Evolutionary conservation across 2,797 vertebrate species (phyloP).

Genomic region (Gymnothorax reevesii): DNA sequence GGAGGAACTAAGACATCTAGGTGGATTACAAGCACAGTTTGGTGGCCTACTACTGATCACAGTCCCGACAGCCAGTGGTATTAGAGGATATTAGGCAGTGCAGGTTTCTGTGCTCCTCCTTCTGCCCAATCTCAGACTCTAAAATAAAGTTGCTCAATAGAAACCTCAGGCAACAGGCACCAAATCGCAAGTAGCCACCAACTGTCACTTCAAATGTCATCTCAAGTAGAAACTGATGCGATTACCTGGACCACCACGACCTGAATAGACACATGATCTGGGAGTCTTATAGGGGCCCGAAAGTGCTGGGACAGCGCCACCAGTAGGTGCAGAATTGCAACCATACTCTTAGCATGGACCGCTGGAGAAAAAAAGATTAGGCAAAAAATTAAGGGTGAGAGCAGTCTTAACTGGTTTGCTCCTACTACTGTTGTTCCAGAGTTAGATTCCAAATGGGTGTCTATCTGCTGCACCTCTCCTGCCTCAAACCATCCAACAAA

Average conservation of each 20-base stretch:
- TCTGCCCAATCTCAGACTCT: background rate
- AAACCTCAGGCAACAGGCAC: background rate
- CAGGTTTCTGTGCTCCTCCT: background rate
- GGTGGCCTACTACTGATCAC: background rate
- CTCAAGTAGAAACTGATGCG: background rate
- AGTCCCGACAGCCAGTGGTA: background rate
- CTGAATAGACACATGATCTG: constrained; percentile 96
- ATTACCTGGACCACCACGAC: constrained; percentile 96
- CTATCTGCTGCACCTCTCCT: background rate
- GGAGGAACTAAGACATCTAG: background rate
- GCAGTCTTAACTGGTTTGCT: background rate
- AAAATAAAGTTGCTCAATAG: background rate
- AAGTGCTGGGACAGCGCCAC: constrained; percentile 96
- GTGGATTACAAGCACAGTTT: background rate
- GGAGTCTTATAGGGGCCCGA: constrained; percentile 92
- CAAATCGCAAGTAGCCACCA: background rate
- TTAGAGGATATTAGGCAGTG: background rate
- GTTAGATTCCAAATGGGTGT: background rate
- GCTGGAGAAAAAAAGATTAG: constrained; percentile 65
- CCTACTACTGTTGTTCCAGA: background rate
- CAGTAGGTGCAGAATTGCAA: constrained; percentile 94
- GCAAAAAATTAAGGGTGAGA: background rate
- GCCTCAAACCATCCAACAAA: background rate
- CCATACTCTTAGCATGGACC: constrained; percentile 94
- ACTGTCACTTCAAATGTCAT: background rate